Conservation (phyloP, 2,113 vertebrate genomes). For the Ophiodon elongatus region DNA sequence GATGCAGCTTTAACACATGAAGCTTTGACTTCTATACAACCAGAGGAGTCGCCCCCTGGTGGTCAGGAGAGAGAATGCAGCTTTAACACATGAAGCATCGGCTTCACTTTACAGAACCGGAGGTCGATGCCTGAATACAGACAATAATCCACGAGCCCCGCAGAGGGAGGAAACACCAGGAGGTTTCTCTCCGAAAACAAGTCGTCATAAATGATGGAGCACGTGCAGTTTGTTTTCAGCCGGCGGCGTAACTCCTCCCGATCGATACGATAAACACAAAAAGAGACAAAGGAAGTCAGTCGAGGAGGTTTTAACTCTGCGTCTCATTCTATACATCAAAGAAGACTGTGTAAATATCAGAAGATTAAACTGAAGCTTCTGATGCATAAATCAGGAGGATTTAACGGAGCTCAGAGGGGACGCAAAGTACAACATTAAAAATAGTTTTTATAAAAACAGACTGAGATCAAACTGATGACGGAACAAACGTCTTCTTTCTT, state of each 20-base stretch:
- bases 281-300: neutral
- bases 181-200: slow-evolving; percentile 8
- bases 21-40: too few species aligned
- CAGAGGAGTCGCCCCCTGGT: too few species aligned
- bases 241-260: neutral
- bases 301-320: neutral
- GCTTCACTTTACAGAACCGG: too few species aligned
- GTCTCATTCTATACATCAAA: slow-evolving; percentile 6
- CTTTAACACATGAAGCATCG: too few species aligned
- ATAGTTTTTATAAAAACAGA: neutral
- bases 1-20: too few species aligned
- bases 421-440: slow-evolving; percentile 8
- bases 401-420: slow-evolving; percentile 13
- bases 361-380: neutral
- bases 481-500: too few species aligned
- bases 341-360: slow-evolving; percentile 7
- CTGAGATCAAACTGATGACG: slow-evolving; percentile 17
- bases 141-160: too few species aligned
- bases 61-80: too few species aligned
- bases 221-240: neutral
- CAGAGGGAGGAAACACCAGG: slow-evolving; percentile 1
- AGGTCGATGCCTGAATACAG: too few species aligned
- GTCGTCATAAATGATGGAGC: slow-evolving; percentile 12
- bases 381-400: slow-evolving; percentile 42
- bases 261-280: neutral